Evolutionary conservation across 2,113 vertebrate genomes (phyloP).

Genomic region (Pollachius pollachius): DNA sequence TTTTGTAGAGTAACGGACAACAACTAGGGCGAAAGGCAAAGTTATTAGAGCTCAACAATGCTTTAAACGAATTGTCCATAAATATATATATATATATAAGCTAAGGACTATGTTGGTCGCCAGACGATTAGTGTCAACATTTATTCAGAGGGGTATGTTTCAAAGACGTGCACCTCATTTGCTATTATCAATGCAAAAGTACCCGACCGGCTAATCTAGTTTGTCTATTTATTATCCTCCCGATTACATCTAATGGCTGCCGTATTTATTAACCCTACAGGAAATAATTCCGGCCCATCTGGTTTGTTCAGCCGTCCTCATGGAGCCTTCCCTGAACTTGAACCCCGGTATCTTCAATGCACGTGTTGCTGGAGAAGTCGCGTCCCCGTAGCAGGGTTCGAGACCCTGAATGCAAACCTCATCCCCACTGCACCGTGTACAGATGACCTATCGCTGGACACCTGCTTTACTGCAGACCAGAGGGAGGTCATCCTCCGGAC

Average conservation of each 20-base stretch:
- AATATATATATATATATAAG: not conserved
- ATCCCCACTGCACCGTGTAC: not conserved
- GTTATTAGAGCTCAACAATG: not conserved
- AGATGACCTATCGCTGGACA: slow-evolving; percentile 50
- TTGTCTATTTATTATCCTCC: too few species aligned
- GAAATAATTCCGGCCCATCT: slow-evolving; percentile 31
- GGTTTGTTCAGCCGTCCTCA: slow-evolving; percentile 47
- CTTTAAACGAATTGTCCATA: not conserved
- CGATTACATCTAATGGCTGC: too few species aligned
- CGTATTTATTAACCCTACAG: slow-evolving; percentile 16
- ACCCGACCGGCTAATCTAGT: too few species aligned
- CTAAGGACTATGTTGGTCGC: slow-evolving; percentile 60
- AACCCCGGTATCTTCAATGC: slow-evolving; percentile 61
- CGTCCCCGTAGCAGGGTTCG: slow-evolving; percentile 43
- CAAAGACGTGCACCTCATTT: too few species aligned
- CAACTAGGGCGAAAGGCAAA: slow-evolving; percentile 15
- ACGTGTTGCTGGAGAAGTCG: slow-evolving; percentile 69
- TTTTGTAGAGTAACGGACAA: slow-evolving; percentile 21
- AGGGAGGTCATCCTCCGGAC: slow-evolving; percentile 66
- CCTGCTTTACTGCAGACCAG: slow-evolving; percentile 69
- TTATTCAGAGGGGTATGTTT: slow-evolving; percentile 53
- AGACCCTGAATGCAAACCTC: slow-evolving; percentile 22
- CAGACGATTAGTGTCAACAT: slow-evolving; percentile 48
- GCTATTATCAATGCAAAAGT: not conserved
- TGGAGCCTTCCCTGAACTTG: slow-evolving; percentile 37